Base-by-base conservation (phyloP, 2,113 vertebrate genomes). In the Malurus cyaneus region DNA sequence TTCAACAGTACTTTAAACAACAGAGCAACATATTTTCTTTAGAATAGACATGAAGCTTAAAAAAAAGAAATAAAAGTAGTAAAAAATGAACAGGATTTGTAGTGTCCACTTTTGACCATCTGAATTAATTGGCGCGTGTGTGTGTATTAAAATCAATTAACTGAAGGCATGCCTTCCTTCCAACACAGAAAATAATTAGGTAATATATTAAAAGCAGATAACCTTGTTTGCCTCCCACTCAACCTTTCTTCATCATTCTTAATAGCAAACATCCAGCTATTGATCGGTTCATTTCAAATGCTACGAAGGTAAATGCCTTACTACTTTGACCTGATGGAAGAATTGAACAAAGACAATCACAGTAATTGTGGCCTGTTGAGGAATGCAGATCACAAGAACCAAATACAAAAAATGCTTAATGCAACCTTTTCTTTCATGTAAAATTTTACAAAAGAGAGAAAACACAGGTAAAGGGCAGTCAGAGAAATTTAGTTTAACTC, bases 261-360 rank as follows among this genome's bases (percentile, higher is more conserved):
- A 93, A 96, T 91, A 94, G 92, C 88, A 85, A 89, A 92, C 86
- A 90, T 93, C 96, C 94, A 93, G 88, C 56, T 96, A 95, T 96
- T 81, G 97, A 97, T 97, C 54, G 41, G 83, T 60, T 95, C 92
- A 34, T 42, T 94, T 69, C 44, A 94, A 91, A 96, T 95, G 94
- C 89, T 88, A 83, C 95, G 91, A 93, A 96, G 95, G 96, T 92
- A 96, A 98, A 97, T 96, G 97, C 96, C 93, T 62, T 65, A 52
- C 86, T 93, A 96, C 97, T 97, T 94, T 95, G 93, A 97, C 93
- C 97, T 96, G 94, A 97, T 95, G 95, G 92, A 96, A 89, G 91
- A 97, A 97, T 93, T 92, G 97, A 97, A 90, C 93, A 97, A 91
- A 97, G 80, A 88, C 41, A 97, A 97, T 96, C 94, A 96, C 8